Percentiles rank a stretch among this genome's conserved stretches.
phyloP scores from a whole-genome alignment of 2,797 vertebrate species.

The Peromyscus aztecus region DNA sequence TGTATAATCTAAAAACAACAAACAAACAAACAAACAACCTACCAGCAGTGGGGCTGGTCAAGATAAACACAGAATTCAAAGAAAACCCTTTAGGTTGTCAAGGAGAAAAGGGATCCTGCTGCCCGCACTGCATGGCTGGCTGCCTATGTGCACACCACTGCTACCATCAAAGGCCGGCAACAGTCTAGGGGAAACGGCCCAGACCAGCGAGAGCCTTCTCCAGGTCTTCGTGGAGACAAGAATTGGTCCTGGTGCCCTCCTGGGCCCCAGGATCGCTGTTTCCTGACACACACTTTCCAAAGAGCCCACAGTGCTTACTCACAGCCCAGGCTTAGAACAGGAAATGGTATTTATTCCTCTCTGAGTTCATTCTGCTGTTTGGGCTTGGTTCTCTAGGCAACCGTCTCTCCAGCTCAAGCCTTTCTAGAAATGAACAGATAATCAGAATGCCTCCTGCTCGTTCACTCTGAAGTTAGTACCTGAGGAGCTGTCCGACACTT shows the following conservation, averaged over 20 bases:
- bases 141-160: not conserved
- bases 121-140: rapidly evolving
- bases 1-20: not conserved
- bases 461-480: constrained; percentile 32
- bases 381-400: constrained; percentile 79
- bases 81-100: not conserved
- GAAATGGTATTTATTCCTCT: constrained; percentile 48
- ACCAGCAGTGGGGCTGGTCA: not conserved
- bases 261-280: not conserved
- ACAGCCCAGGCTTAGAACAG: constrained; percentile 59
- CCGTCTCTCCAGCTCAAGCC: not conserved
- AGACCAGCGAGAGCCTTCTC: not conserved
- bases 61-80: not conserved
- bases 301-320: constrained; percentile 60
- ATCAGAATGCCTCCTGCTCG: not conserved
- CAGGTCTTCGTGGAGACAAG: not conserved
- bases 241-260: not conserved
- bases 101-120: not conserved
- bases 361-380: constrained; percentile 53
- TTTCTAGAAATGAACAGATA: constrained; percentile 76
- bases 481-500: not conserved
- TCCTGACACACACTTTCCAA: constrained; percentile 69
- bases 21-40: not conserved
- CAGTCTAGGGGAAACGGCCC: not conserved
- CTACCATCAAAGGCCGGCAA: not conserved